Conservation (phyloP, 2,888 invertebrate species). For the Thera britannica region DNA sequence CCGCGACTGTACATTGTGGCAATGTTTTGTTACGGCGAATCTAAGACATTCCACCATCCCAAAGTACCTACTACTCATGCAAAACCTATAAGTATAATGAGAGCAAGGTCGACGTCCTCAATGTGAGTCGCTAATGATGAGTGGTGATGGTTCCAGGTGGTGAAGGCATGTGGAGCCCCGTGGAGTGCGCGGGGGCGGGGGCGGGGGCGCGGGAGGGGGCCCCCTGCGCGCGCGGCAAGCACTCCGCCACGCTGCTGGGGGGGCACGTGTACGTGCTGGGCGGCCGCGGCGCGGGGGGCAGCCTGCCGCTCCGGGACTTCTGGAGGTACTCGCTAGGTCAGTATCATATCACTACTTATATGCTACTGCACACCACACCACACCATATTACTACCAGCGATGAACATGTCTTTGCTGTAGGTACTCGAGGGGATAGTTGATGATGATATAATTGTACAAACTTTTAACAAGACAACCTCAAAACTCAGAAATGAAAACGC, state of each 20-base stretch:
- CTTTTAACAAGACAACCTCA: no score
- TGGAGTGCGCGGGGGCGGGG: conserved; percentile 57
- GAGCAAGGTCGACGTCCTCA: not conserved
- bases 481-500: no score
- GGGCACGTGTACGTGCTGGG: conserved; percentile 93
- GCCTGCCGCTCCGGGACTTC: conserved; percentile 92
- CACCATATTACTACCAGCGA: no score
- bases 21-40: no score
- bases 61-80: no score
- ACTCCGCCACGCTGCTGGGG: conserved; percentile 91
- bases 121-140: not conserved
- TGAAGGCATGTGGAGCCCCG: conserved; percentile 71
- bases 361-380: no score
- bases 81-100: no score
- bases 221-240: conserved; percentile 89
- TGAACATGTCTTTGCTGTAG: conserved; percentile 83
- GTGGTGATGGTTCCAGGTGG: conserved; percentile 50
- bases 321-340: conserved; percentile 90
- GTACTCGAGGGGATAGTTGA: conserved; percentile 84
- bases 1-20: no score
- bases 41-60: no score
- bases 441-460: no score
- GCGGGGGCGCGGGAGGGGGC: conserved; percentile 62
- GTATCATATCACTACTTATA: not conserved
- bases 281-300: conserved; percentile 93